These are phyloP conservation scores for Anguilla megastoma DNA, from an alignment of 2,797 vertebrate species.

Conservation along the genomic window DNA sequence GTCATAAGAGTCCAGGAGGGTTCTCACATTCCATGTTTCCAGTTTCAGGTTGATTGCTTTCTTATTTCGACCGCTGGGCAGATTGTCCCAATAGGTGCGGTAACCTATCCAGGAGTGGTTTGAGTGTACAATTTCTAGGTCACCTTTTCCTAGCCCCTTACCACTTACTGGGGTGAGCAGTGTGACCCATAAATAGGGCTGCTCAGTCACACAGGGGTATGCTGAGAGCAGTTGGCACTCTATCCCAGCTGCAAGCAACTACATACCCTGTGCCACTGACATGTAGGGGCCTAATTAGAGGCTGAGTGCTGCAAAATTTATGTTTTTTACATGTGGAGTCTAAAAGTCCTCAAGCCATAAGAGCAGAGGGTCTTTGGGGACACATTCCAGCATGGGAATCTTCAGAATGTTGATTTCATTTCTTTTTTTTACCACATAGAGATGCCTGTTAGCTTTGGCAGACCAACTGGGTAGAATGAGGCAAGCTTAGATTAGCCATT, in stretches of 20 bases:
- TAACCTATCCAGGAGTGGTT: neutral
- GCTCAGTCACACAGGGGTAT: neutral
- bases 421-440: neutral
- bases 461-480: neutral
- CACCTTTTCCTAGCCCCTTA: slow-evolving; percentile 8
- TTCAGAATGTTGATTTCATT: neutral
- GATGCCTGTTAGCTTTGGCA: neutral
- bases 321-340: too few species aligned
- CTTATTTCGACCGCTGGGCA: neutral
- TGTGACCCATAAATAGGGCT: neutral
- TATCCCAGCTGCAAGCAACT: neutral
- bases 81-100: neutral
- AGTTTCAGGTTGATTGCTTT: neutral
- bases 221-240: neutral
- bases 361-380: too few species aligned
- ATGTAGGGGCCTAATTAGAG: neutral
- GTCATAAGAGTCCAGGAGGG: slow-evolving; percentile 23
- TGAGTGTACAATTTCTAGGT: slow-evolving; percentile 26
- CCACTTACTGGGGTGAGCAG: slow-evolving; percentile 5
- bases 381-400: too few species aligned
- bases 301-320: neutral
- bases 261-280: neutral
- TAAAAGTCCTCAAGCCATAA: too few species aligned
- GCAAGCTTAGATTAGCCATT: too few species aligned
- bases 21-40: slow-evolving; percentile 32